Percentiles rank a stretch among this genome's conserved stretches.
phyloP scores from a whole-genome alignment of 2,888 invertebrate genomes.

The Eledona agricola region DNA sequence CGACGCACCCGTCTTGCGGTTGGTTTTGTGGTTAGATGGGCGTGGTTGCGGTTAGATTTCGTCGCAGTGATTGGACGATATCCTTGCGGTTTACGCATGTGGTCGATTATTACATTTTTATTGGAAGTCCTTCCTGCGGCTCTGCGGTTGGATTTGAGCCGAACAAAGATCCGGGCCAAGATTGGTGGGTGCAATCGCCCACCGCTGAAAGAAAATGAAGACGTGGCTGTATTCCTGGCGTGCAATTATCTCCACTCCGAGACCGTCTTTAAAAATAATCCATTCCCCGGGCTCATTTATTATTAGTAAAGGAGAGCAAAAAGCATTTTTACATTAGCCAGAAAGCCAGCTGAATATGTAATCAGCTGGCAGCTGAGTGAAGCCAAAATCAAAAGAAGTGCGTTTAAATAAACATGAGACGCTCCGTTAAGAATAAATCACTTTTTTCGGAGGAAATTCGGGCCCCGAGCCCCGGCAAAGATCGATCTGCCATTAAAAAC shows the following conservation, averaged over 20 bases:
- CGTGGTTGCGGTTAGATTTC: constrained; percentile 71
- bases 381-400: constrained; percentile 54
- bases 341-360: constrained; percentile 56
- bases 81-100: constrained; percentile 68
- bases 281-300: constrained; percentile 51
- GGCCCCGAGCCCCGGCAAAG: constrained; percentile 16
- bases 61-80: constrained; percentile 67
- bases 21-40: constrained; percentile 72
- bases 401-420: constrained; percentile 55
- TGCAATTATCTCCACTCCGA: constrained; percentile 38
- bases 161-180: constrained; percentile 30
- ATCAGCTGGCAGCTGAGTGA: constrained; percentile 52
- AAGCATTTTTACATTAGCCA: constrained; percentile 57
- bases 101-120: constrained; percentile 63
- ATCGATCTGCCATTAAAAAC: constrained; percentile 28
- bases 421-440: constrained; percentile 41
- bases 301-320: constrained; percentile 55
- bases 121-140: constrained; percentile 54
- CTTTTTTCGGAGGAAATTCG: constrained; percentile 34
- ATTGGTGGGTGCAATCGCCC: too few relatives aligned
- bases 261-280: constrained; percentile 37
- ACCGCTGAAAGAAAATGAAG: too few relatives aligned
- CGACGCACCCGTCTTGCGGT: constrained; percentile 64
- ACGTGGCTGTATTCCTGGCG: too few relatives aligned
- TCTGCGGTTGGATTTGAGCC: constrained; percentile 44